phyloP scores from a whole-genome alignment of 2,797 vertebrate species.

The Lacerta bilineata region DNA sequence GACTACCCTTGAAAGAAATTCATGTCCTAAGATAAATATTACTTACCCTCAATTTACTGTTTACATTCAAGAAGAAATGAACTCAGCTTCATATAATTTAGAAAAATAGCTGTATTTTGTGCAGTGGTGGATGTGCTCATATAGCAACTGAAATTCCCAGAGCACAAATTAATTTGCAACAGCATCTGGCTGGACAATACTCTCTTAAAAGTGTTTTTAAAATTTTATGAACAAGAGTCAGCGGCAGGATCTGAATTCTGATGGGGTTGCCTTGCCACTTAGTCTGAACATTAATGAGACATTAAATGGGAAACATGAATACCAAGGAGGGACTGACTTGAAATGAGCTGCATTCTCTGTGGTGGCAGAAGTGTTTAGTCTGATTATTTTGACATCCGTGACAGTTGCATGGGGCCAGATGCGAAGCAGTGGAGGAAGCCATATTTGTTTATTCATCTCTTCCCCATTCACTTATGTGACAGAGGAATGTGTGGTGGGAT shows the following conservation, averaged over 20 bases:
- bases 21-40: background rate
- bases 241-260: conserved; percentile 38
- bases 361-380: background rate
- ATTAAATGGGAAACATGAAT: conserved; percentile 31
- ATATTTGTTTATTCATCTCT: background rate
- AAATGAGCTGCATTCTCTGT: conserved; percentile 1
- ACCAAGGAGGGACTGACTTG: conserved; percentile 21
- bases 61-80: background rate
- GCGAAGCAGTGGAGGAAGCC: background rate
- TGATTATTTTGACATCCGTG: background rate
- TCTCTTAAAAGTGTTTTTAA: background rate
- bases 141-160: conserved; percentile 32
- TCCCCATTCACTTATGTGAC: background rate
- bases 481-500: background rate
- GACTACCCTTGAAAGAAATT: background rate
- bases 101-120: conserved; percentile 33
- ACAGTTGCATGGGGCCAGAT: background rate
- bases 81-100: conserved; percentile 16
- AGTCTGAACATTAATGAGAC: conserved; percentile 37
- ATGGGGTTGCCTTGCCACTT: conserved; percentile 19
- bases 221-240: background rate
- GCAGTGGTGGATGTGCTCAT: background rate
- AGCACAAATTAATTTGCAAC: conserved; percentile 6
- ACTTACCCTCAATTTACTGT: conserved; percentile 4
- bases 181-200: conserved; percentile 24